Conservation (phyloP, 2,888 invertebrate species). For the Chalcis sispes region DNA sequence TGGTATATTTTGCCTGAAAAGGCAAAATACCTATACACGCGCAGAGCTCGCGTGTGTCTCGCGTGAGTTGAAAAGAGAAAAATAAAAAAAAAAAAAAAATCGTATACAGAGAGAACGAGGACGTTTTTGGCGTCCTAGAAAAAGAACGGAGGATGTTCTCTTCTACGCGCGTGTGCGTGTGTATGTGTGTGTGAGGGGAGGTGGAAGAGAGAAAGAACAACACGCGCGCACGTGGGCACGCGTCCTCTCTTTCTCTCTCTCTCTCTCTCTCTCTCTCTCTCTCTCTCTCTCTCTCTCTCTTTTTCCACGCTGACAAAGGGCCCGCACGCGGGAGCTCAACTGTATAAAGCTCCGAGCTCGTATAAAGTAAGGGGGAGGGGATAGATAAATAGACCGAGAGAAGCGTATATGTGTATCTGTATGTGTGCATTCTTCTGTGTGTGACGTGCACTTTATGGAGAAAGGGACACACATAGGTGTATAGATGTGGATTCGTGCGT, state of each 20-base stretch:
- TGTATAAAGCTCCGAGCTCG: neutral
- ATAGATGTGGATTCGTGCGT: too few species aligned
- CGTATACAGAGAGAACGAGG: too few species aligned
- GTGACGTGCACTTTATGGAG: too few species aligned
- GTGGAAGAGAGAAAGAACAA: constrained; percentile 41
- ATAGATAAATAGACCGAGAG: neutral
- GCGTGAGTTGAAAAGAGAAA: too few species aligned
- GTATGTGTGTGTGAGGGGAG: constrained; percentile 56
- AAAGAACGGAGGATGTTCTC: neutral
- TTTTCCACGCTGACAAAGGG: constrained; percentile 68
- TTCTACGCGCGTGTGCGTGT: neutral
- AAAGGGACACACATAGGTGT: too few species aligned
- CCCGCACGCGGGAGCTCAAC: constrained; percentile 68
- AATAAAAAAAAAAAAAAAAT: too few species aligned
- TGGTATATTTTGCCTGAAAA: too few species aligned
- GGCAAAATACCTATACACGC: neutral
- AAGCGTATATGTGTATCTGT: neutral
- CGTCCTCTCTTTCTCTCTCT: constrained; percentile 65
- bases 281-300: too few species aligned
- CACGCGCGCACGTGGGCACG: constrained; percentile 76
- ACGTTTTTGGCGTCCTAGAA: too few species aligned
- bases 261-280: too few species aligned
- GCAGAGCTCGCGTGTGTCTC: too few species aligned
- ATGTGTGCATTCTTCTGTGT: neutral
- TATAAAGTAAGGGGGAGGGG: neutral